Conservation (phyloP, 2,888 invertebrate genomes). For the Diaperis boleti region DNA sequence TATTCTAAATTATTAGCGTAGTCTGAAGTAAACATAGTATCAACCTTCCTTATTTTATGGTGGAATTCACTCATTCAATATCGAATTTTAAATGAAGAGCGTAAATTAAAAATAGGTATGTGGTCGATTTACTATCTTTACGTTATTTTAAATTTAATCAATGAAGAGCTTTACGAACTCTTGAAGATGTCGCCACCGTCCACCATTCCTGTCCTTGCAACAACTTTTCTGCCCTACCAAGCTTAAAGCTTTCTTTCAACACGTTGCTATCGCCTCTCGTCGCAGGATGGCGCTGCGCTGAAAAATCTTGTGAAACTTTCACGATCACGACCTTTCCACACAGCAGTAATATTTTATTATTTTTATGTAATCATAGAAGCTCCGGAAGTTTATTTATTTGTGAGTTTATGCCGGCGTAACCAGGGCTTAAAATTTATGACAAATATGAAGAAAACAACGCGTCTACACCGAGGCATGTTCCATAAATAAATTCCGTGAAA, state of each 20-base stretch:
- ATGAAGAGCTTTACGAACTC: not conserved
- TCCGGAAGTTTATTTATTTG: conserved; percentile 16
- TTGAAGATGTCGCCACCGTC: conserved; percentile 1
- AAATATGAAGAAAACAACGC: conserved; percentile 10
- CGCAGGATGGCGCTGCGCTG: not conserved
- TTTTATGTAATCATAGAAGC: conserved; percentile 23
- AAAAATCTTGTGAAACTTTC: conserved; percentile 4
- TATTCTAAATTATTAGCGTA: too few relatives aligned
- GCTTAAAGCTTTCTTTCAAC: not conserved
- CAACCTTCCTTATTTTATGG: too few relatives aligned
- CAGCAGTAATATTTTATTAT: conserved; percentile 21
- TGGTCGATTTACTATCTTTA: too few relatives aligned
- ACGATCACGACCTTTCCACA: not conserved
- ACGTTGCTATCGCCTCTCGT: not conserved
- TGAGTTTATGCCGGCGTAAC: conserved; percentile 5
- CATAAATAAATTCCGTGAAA: conserved; percentile 26
- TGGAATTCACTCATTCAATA: too few relatives aligned
- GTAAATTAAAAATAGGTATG: too few relatives aligned
- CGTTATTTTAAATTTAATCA: too few relatives aligned
- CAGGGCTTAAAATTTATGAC: conserved; percentile 22
- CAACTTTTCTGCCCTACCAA: not conserved
- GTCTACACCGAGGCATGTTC: conserved; percentile 18
- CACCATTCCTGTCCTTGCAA: not conserved
- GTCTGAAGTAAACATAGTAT: too few relatives aligned
- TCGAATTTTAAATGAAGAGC: too few relatives aligned